These are phyloP conservation scores for Automeris io DNA, from an alignment of 2,888 invertebrate species.

Conservation along the genomic window DNA sequence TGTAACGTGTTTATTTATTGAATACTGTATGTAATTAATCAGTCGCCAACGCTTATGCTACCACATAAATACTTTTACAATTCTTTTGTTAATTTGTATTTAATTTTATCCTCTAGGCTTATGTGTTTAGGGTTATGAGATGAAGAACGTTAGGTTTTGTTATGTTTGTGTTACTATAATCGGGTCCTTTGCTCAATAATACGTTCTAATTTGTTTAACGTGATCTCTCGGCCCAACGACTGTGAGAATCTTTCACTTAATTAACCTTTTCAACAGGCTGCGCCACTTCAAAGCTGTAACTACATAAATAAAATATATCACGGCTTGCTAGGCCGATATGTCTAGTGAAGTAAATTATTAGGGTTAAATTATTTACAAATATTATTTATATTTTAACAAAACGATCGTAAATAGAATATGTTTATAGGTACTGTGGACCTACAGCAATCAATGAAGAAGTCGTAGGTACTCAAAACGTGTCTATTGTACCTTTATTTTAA, in stretches of 20 bases:
- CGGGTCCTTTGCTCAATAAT: slow-evolving; percentile 64
- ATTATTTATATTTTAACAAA: too few relatives aligned
- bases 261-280: slow-evolving; percentile 64
- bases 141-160: slow-evolving; percentile 9
- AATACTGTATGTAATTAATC: slow-evolving; percentile 31
- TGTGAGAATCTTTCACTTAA: slow-evolving; percentile 69
- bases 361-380: slow-evolving; percentile 43
- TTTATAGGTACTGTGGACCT: too few relatives aligned
- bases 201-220: slow-evolving; percentile 68
- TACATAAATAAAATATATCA: slow-evolving; percentile 52
- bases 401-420: too few relatives aligned
- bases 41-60: slow-evolving; percentile 16
- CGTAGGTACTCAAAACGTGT: too few relatives aligned
- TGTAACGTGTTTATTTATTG: slow-evolving; percentile 10
- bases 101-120: slow-evolving; percentile 14
- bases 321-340: slow-evolving; percentile 36
- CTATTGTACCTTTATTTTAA: too few relatives aligned
- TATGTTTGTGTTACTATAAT: slow-evolving; percentile 38
- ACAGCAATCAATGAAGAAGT: too few relatives aligned
- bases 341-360: slow-evolving; percentile 45
- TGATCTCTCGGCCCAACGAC: slow-evolving; percentile 57
- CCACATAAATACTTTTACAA: slow-evolving; percentile 8
- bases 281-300: slow-evolving; percentile 66
- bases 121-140: slow-evolving; percentile 8
- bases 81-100: slow-evolving; percentile 7